phyloP scores from a whole-genome alignment of 2,113 vertebrate species.

The Monopterus albus region DNA sequence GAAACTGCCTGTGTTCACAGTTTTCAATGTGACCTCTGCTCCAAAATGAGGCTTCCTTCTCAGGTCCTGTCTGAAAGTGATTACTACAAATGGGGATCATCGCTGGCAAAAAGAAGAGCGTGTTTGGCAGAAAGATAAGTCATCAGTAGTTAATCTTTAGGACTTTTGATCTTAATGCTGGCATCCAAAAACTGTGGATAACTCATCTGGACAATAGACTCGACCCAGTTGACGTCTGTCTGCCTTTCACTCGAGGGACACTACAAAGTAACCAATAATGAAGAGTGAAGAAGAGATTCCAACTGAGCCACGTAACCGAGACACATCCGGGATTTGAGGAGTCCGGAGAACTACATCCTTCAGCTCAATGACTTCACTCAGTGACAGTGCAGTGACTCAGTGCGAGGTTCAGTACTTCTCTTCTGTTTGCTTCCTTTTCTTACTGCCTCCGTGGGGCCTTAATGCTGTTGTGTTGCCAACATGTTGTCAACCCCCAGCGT shows the following conservation, averaged over 20 bases:
- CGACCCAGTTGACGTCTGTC: background rate
- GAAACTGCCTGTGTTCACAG: background rate
- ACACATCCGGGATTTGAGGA: constrained; percentile 37
- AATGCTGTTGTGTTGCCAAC: constrained; percentile 22
- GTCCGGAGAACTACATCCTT: constrained; percentile 39
- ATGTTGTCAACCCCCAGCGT: constrained; percentile 30
- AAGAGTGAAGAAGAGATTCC: constrained; percentile 5
- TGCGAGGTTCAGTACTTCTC: constrained; percentile 2
- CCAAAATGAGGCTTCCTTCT: constrained; percentile 11
- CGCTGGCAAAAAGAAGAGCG: background rate
- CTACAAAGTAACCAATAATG: constrained; percentile 13
- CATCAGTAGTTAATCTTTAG: background rate
- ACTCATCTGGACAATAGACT: background rate
- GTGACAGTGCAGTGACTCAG: constrained; percentile 27
- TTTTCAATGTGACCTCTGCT: constrained; percentile 41
- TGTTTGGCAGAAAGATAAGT: background rate
- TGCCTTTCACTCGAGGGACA: background rate
- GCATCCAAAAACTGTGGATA: background rate
- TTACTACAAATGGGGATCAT: constrained; percentile 17
- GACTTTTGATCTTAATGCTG: background rate
- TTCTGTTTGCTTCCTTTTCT: constrained; percentile 20
- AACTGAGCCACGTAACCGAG: constrained; percentile 27
- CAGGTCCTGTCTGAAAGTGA: background rate
- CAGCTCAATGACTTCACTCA: constrained; percentile 38
- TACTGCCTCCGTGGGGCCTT: constrained; percentile 24